Evolutionary conservation across 2,113 vertebrate species (phyloP).

Genomic region (Mystacornis crossleyi): DNA sequence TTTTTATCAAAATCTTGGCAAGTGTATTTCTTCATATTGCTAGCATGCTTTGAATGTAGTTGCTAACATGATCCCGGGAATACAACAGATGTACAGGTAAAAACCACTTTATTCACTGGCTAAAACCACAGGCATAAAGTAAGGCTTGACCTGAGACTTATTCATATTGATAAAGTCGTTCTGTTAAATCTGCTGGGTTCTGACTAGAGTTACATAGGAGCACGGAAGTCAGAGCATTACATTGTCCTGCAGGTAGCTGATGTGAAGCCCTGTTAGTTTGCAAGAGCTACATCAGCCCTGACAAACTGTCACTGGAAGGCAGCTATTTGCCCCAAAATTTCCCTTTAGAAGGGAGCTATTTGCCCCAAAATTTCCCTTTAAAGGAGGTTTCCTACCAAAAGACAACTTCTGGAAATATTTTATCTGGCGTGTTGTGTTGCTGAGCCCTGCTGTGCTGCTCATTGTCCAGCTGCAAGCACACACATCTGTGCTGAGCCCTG

Average conservation of each 20-base stretch:
- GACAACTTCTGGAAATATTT: neutral
- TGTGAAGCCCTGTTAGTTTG: too few species aligned
- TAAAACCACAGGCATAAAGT: neutral
- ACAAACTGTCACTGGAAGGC: neutral
- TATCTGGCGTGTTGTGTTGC: neutral
- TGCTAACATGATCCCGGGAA: neutral
- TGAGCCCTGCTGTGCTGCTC: fast-evolving
- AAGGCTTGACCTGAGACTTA: neutral
- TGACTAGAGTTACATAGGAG: neutral
- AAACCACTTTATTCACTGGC: neutral
- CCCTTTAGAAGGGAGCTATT: neutral
- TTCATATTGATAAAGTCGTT: neutral
- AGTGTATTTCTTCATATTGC: neutral
- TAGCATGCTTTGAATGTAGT: neutral
- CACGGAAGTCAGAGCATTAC: neutral
- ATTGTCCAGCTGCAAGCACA: fast-evolving
- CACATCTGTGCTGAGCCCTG: neutral
- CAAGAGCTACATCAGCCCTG: too few species aligned
- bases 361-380: neutral
- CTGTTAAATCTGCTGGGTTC: neutral
- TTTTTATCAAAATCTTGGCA: neutral
- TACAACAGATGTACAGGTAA: neutral
- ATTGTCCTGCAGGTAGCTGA: neutral
- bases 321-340: neutral
- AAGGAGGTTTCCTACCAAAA: neutral